phyloP scores from a whole-genome alignment of 2,888 invertebrate genomes.

The Punctoribates punctum region DNA sequence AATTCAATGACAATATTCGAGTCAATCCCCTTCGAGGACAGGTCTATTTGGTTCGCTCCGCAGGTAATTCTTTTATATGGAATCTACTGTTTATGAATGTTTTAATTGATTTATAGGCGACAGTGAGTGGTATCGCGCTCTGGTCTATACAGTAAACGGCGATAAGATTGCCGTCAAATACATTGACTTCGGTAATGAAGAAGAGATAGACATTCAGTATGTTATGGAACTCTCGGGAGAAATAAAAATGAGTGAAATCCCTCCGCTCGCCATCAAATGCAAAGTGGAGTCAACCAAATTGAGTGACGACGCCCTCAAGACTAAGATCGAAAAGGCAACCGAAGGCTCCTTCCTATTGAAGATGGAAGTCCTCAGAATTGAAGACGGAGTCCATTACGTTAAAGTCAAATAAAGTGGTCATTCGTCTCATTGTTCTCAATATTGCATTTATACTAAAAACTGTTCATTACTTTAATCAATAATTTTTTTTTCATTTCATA shows the following conservation, averaged over 20 bases:
- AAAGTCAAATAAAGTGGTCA: slow-evolving; percentile 4
- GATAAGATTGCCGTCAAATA: neutral
- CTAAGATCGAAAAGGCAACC: neutral
- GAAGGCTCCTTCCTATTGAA: slow-evolving; percentile 11
- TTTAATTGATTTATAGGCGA: neutral
- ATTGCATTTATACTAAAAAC: no score
- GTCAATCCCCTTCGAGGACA: neutral
- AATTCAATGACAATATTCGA: neutral
- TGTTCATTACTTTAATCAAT: no score
- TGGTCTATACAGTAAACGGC: neutral
- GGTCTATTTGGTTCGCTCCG: neutral
- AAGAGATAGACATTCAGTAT: neutral
- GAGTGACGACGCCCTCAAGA: neutral
- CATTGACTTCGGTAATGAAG: slow-evolving; percentile 38
- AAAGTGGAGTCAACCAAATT: neutral
- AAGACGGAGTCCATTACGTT: slow-evolving; percentile 1
- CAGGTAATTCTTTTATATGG: neutral
- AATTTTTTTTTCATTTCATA: no score
- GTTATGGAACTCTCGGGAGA: neutral
- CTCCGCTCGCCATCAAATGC: slow-evolving; percentile 31
- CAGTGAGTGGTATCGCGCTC: slow-evolving; percentile 24
- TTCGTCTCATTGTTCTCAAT: no score
- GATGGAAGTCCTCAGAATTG: neutral
- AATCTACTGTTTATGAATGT: neutral
- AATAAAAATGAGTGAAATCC: neutral